A percentile compares a stretch with the other conserved stretches of the same genome.
Conservation (phyloP, 2,888 invertebrate species). For the Halictus quadricinctus region DNA sequence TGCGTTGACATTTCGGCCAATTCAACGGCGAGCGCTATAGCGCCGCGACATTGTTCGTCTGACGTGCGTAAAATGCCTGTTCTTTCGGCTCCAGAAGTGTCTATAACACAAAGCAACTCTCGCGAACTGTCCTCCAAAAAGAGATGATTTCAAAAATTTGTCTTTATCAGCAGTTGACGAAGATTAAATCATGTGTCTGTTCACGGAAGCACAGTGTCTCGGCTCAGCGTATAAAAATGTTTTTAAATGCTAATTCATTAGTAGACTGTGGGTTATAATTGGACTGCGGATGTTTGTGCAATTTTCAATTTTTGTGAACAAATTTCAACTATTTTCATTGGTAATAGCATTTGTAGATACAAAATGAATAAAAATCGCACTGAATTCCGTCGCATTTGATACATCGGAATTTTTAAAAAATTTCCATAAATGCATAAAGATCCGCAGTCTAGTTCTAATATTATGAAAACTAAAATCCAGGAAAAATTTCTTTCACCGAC, state of each 20-base stretch:
- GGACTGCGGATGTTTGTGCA: too few relatives aligned
- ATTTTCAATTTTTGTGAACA: too few relatives aligned
- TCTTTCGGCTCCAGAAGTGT: not conserved
- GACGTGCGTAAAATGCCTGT: not conserved
- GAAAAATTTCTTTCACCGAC: not conserved
- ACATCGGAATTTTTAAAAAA: too few relatives aligned
- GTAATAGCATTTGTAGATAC: too few relatives aligned
- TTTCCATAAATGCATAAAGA: too few relatives aligned
- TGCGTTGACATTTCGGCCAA: constrained; percentile 5
- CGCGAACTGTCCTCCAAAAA: not conserved
- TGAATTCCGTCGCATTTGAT: too few relatives aligned
- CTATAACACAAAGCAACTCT: not conserved
- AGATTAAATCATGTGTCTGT: too few relatives aligned
- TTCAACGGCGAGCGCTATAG: not conserved
- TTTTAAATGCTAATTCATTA: not conserved
- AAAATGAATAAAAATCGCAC: too few relatives aligned
- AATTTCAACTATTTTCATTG: too few relatives aligned
- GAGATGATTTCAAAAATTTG: not conserved
- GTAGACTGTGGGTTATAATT: not conserved
- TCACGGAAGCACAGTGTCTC: not conserved
- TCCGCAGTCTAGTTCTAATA: too few relatives aligned
- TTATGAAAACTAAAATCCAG: not conserved
- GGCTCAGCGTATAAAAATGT: not conserved
- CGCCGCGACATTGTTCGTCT: not conserved
- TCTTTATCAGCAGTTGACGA: not conserved